A percentile compares a stretch with the other conserved stretches of the same genome.
phyloP scores from a whole-genome alignment of 2,113 vertebrate genomes.

The Peromyscus leucopus region DNA sequence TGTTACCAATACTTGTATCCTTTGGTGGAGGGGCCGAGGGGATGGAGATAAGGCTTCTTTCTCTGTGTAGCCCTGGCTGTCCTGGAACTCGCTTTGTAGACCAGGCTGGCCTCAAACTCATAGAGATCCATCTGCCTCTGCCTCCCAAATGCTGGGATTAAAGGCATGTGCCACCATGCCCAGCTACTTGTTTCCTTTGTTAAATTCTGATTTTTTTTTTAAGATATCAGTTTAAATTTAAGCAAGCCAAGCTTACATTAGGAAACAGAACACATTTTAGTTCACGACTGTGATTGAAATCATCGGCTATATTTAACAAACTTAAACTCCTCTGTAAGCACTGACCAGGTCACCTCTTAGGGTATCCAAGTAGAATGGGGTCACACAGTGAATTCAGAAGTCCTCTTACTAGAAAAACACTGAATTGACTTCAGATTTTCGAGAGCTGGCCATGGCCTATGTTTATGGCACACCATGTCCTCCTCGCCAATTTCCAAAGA shows the following conservation, averaged over 20 bases:
- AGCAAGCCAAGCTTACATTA: conserved; percentile 6
- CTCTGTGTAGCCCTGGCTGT: background rate
- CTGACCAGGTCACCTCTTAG: background rate
- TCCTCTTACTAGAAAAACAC: background rate
- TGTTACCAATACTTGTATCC: conserved; percentile 15
- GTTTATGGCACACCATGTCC: background rate
- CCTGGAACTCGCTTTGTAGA: background rate
- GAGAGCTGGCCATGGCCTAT: background rate
- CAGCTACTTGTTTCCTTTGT: conserved; percentile 8
- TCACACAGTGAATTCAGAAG: background rate
- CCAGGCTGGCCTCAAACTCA: background rate
- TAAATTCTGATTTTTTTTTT: background rate
- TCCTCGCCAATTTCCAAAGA: background rate
- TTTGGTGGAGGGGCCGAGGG: background rate
- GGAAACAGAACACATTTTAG: conserved; percentile 54
- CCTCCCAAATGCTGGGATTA: background rate
- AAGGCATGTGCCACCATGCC: background rate
- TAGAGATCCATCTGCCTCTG: background rate
- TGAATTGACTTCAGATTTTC: background rate
- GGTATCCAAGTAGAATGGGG: background rate
- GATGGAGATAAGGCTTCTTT: background rate
- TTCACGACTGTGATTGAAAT: conserved; percentile 4
- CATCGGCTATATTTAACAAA: conserved; percentile 4
- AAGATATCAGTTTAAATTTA: conserved; percentile 22
- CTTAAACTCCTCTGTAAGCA: background rate